Conservation (phyloP, 2,888 invertebrate species). For the Apamea epomidion region DNA sequence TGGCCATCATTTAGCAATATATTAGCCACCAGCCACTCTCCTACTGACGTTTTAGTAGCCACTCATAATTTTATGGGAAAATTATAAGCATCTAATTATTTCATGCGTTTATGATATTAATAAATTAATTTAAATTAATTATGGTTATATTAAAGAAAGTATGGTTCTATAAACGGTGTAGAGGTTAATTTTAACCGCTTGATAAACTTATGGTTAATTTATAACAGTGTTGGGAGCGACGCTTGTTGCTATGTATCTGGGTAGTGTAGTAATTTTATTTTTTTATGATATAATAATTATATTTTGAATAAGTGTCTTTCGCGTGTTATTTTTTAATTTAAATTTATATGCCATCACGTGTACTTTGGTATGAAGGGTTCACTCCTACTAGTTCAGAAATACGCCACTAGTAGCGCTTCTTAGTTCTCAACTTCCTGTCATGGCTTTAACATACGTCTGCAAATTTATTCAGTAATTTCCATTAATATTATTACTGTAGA, state of each 20-base stretch:
- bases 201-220: conserved; percentile 69
- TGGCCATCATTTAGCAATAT: conserved; percentile 58
- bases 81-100: conserved; percentile 59
- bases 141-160: conserved; percentile 56
- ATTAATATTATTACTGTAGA: too few relatives aligned
- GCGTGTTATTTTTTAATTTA: conserved; percentile 14
- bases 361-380: too few relatives aligned
- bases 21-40: conserved; percentile 38
- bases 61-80: conserved; percentile 58
- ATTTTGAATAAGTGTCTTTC: conserved; percentile 27
- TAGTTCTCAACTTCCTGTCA: too few relatives aligned
- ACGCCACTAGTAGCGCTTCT: too few relatives aligned
- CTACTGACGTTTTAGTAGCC: conserved; percentile 33
- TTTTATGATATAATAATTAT: conserved; percentile 33
- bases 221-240: conserved; percentile 59
- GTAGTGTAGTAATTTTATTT: conserved; percentile 45
- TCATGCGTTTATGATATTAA: conserved; percentile 59
- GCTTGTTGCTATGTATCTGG: conserved; percentile 33
- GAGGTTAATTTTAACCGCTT: conserved; percentile 71
- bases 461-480: too few relatives aligned
- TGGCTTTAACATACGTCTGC: too few relatives aligned
- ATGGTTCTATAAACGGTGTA: conserved; percentile 55
- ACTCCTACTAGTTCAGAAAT: too few relatives aligned
- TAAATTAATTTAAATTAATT: conserved; percentile 67
- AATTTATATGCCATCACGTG: conserved; percentile 12